Evolutionary conservation across 2,113 vertebrate species (phyloP).

Genomic region (Scomber scombrus): DNA sequence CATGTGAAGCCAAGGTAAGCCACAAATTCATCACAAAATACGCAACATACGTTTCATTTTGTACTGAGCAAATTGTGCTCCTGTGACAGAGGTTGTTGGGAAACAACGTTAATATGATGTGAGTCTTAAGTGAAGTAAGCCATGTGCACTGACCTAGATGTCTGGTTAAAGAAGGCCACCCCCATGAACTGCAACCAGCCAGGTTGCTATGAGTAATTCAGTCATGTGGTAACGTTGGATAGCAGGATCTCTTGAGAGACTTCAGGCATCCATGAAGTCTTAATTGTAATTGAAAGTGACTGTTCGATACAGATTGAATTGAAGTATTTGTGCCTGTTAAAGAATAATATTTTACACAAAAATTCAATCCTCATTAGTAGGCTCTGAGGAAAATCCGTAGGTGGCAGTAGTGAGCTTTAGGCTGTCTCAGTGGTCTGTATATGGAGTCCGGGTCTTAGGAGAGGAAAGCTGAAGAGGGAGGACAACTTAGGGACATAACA

Average conservation of each 20-base stretch:
- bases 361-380: background rate
- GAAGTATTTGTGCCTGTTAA: constrained; percentile 12
- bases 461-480: background rate
- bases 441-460: constrained; percentile 6
- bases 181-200: constrained; percentile 37
- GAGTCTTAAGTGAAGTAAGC: constrained; percentile 54
- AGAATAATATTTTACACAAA: background rate
- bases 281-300: background rate
- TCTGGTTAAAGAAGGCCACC: constrained; percentile 51
- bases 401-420: constrained; percentile 28
- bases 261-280: constrained; percentile 1
- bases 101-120: constrained; percentile 34
- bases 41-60: background rate
- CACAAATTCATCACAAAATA: background rate
- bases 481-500: background rate
- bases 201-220: constrained; percentile 66
- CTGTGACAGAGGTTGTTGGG: constrained; percentile 21
- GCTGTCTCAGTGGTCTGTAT: background rate
- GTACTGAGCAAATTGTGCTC: constrained; percentile 10
- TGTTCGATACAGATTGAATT: background rate
- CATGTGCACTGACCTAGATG: constrained; percentile 76
- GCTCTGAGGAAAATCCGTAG: background rate
- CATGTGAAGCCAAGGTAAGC: constrained; percentile 75
- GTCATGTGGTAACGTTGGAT: constrained; percentile 47
- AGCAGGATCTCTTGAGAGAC: constrained; percentile 8